Base-by-base conservation (phyloP, 2,888 invertebrate species). In the Andrena camellia region DNA sequence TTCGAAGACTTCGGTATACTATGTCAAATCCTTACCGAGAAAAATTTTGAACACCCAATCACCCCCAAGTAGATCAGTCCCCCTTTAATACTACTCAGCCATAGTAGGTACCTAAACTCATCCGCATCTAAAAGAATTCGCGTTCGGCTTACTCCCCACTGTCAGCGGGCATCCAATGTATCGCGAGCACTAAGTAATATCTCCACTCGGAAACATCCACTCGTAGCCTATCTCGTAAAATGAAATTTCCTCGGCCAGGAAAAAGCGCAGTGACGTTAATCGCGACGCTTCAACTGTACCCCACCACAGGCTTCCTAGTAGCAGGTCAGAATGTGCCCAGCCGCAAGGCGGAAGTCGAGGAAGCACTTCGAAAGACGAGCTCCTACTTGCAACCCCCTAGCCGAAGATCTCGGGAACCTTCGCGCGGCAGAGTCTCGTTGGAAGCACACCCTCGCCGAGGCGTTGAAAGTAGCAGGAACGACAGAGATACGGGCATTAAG, bases 301-400 rank as follows among this genome's bases (percentile, higher is more conserved):
- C 13, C 29, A 17, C 26, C 60, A 2, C 67, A 23, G 26, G 17
- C 26, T 17, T 63, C 29, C 3, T 17, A 35, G 29, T 17, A 35
- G 13, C 54, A 17, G 54, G 63, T 50, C 60, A 69, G 57, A 75
- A 48, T 29, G 33, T 54, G 57, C n/a, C 29, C 29, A 62, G 7
- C 5, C 29, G 52, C 59, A 60, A 71, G 52, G 52, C 73, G 69
- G 69, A 79, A 82, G 67, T 60, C 60, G 64, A 54, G 35, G 50
- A 59, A 52, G 71, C 77, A 83, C 74, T 86, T 74, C 67, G 77
- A 63, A 69, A 83, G 68, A 86, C 77, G 74, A 83, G 69, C 50
- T 33, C 64, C 29, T 68, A 62, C 57, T 63, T 60, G 50, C 26
- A 84, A 54, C 29, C 42, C 42, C 42, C 42, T 13, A 13, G 42